phyloP scores from a whole-genome alignment of 1,140 invertebrate genomes.

The Megathymus violae region DNA sequence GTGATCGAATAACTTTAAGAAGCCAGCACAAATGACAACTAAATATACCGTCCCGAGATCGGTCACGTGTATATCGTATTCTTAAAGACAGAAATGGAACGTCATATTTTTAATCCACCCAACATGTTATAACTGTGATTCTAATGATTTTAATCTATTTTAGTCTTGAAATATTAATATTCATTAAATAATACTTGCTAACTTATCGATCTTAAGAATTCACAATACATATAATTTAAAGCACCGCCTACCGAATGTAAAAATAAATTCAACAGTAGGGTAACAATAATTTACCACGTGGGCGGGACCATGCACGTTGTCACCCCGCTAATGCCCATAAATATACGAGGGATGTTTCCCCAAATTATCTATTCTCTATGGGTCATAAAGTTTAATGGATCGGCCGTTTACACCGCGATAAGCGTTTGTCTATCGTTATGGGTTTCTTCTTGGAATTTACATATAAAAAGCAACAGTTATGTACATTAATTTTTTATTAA shows the following conservation, averaged over 20 bases:
- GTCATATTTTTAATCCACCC: too few species aligned
- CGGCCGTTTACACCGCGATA: constrained; percentile 47
- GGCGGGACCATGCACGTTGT: constrained; percentile 36
- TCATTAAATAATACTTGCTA: not conserved
- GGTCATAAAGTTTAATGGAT: constrained; percentile 63
- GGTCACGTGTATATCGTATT: too few species aligned
- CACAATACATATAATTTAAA: not conserved
- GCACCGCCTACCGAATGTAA: constrained; percentile 33
- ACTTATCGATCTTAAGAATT: not conserved
- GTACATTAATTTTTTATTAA: not conserved
- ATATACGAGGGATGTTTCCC: constrained; percentile 48
- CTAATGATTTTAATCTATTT: too few species aligned
- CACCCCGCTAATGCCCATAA: constrained; percentile 42
- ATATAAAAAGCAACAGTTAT: not conserved
- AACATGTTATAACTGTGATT: too few species aligned
- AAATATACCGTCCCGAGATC: too few species aligned
- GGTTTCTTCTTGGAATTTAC: constrained; percentile 14
- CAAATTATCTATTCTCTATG: constrained; percentile 56
- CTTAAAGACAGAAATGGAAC: too few species aligned
- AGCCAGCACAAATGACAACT: too few species aligned
- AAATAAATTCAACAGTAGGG: constrained; percentile 39
- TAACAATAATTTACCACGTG: constrained; percentile 51
- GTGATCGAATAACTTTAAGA: too few species aligned
- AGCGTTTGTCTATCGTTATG: constrained; percentile 43
- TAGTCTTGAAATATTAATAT: too few species aligned